These are phyloP conservation scores for Cheiracanthium punctorium DNA, from an alignment of 2,888 invertebrate species.

Conservation along the genomic window DNA sequence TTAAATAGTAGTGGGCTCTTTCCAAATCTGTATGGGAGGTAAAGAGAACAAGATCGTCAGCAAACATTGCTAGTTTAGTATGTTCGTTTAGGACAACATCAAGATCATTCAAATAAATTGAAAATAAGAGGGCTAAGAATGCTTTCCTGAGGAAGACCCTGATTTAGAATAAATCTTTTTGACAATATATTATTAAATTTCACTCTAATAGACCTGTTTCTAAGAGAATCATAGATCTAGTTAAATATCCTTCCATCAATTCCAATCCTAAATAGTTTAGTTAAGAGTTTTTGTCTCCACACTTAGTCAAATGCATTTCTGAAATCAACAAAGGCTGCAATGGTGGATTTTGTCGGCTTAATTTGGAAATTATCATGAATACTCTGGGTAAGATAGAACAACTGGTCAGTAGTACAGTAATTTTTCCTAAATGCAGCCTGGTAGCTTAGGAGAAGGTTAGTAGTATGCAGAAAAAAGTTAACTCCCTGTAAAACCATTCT, in stretches of 20 bases:
- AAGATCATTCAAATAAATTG: background rate
- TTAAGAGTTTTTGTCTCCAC: background rate
- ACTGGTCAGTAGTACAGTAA: background rate
- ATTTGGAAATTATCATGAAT: background rate
- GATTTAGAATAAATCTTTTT: background rate
- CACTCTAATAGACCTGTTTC: no score
- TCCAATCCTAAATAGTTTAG: no score
- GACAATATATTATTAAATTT: no score
- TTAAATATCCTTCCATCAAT: no score
- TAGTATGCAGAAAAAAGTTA: background rate
- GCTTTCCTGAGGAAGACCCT: no score
- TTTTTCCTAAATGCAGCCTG: background rate
- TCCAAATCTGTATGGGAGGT: no score
- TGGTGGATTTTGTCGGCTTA: background rate
- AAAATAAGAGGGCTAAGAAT: no score
- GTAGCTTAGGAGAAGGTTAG: background rate
- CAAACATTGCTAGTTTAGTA: constrained; percentile 2
- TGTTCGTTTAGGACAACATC: background rate
- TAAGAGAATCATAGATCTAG: no score
- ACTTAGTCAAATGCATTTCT: background rate
- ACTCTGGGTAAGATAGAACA: background rate
- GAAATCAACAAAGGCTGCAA: background rate
- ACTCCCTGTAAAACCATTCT: background rate
- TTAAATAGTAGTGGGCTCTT: no score
- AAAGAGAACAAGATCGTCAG: background rate